Conservation (phyloP, 1,140 invertebrate genomes). For the Calosoma granatense region DNA sequence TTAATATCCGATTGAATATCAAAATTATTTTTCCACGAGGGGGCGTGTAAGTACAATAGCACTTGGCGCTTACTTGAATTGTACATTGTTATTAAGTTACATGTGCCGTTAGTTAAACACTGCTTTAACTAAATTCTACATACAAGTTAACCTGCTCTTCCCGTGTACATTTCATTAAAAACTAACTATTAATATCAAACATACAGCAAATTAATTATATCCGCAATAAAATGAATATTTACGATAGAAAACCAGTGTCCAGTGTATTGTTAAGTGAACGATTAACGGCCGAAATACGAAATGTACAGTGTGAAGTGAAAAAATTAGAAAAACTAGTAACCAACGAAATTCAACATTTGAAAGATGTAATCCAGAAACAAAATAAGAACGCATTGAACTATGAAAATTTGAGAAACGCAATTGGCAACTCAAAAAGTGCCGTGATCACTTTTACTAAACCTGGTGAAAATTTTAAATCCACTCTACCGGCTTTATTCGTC, state of each 20-base stretch:
- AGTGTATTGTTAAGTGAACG: background rate
- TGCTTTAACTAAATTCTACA: too few relatives aligned
- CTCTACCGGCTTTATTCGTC: background rate
- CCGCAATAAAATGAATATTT: conserved; percentile 2
- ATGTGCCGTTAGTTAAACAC: too few relatives aligned
- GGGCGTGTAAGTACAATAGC: too few relatives aligned
- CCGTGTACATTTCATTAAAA: too few relatives aligned
- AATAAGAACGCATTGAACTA: background rate
- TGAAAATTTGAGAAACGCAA: background rate
- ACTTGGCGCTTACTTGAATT: too few relatives aligned
- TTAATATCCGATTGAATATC: too few relatives aligned
- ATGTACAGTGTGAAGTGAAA: background rate
- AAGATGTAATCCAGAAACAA: background rate
- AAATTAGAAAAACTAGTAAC: background rate
- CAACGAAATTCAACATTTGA: background rate
- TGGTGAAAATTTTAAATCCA: background rate
- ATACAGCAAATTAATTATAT: too few relatives aligned
- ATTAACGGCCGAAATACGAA: background rate
- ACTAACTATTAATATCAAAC: too few relatives aligned
- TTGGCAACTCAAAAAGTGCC: background rate
- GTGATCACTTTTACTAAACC: background rate
- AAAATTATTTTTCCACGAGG: too few relatives aligned
- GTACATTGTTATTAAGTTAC: too few relatives aligned
- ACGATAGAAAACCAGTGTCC: background rate
- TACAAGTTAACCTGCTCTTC: too few relatives aligned